phyloP scores from a whole-genome alignment of 2,797 vertebrate species.

The Siniperca undulata region DNA sequence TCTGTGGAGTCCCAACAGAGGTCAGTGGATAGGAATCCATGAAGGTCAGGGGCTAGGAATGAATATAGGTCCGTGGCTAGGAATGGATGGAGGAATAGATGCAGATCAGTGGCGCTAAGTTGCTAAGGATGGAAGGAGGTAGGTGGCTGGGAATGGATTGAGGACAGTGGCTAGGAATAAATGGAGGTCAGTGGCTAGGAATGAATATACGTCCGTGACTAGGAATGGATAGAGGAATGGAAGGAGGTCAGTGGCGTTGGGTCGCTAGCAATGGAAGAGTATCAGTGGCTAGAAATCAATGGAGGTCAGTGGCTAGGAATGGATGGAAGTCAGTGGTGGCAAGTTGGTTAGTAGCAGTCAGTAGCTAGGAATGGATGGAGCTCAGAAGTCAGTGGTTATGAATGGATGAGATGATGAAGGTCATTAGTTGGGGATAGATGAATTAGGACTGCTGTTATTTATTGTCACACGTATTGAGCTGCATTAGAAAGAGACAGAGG shows the following conservation, averaged over 20 bases:
- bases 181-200: neutral
- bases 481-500: conserved; percentile 9
- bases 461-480: conserved; percentile 19
- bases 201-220: neutral
- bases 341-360: neutral
- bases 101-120: neutral
- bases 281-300: neutral
- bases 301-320: neutral
- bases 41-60: neutral
- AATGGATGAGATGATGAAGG: neutral
- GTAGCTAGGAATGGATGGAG: neutral
- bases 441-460: conserved; percentile 8
- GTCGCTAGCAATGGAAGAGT: neutral
- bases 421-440: neutral
- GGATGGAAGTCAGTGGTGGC: neutral
- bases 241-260: neutral
- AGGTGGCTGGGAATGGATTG: neutral
- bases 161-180: neutral
- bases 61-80: neutral
- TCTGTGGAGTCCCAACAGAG: too few species aligned
- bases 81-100: neutral
- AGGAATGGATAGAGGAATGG: neutral
- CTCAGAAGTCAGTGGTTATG: neutral
- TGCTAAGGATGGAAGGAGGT: neutral
- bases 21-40: neutral